Evolutionary conservation across 2,888 invertebrate genomes (phyloP).

Genomic region (Argyra leucocephala): DNA sequence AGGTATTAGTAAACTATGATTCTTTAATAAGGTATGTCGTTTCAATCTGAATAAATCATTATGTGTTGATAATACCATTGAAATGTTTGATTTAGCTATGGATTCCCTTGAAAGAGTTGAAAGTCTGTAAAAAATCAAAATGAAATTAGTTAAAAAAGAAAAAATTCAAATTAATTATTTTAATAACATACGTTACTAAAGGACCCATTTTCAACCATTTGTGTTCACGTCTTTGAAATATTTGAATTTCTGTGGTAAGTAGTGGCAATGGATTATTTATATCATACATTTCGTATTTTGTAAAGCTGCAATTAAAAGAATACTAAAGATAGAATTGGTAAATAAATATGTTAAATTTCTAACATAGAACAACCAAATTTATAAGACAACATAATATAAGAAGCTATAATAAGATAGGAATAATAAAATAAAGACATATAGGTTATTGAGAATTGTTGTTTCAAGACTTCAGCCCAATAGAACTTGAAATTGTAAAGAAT

Average conservation of each 20-base stretch:
- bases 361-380: no score
- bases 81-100: slow-evolving; percentile 27
- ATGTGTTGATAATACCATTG: slow-evolving; percentile 35
- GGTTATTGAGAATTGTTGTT: no score
- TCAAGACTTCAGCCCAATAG: no score
- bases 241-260: slow-evolving; percentile 13
- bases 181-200: slow-evolving; percentile 15
- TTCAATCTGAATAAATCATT: slow-evolving; percentile 27
- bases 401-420: no score
- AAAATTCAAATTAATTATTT: no score
- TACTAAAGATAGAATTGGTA: no score
- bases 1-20: slow-evolving; percentile 28
- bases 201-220: slow-evolving; percentile 20
- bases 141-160: no score
- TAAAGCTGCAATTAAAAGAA: no score
- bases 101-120: slow-evolving; percentile 21
- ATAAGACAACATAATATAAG: no score
- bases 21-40: slow-evolving; percentile 20
- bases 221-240: slow-evolving; percentile 20
- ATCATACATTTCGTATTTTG: slow-evolving; percentile 9
- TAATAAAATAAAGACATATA: no score
- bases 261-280: slow-evolving; percentile 10
- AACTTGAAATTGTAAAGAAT: no score
- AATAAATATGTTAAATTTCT: no score
- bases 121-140: slow-evolving; percentile 17